Evolutionary conservation across 2,888 invertebrate species (phyloP).

Genomic region (Pristionchus exspectatus): DNA sequence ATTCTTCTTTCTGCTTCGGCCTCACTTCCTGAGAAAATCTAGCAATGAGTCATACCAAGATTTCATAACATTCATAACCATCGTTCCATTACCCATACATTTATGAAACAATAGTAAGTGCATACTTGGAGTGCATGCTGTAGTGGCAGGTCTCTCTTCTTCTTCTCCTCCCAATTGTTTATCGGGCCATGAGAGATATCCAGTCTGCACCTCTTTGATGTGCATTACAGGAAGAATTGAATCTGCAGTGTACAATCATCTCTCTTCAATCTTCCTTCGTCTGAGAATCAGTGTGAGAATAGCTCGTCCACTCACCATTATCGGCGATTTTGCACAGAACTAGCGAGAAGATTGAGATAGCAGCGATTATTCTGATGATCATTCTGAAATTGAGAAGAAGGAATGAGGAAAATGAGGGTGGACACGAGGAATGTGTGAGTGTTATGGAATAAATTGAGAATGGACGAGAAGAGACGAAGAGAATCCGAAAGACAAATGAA

Average conservation of each 20-base stretch:
- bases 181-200: slow-evolving; percentile 38
- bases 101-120: background rate
- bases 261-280: background rate
- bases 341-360: background rate
- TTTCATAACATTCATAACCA: background rate
- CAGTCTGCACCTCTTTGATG: slow-evolving; percentile 37
- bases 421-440: background rate
- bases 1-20: background rate
- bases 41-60: too few relatives aligned
- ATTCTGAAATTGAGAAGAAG: slow-evolving; percentile 23
- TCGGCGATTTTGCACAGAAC: slow-evolving; percentile 16
- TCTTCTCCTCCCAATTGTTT: slow-evolving; percentile 23
- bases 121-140: slow-evolving; percentile 50
- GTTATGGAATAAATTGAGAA: background rate
- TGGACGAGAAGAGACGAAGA: background rate
- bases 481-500: slow-evolving; percentile 10
- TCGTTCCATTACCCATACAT: background rate
- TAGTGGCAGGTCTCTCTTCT: background rate
- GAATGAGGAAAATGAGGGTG: background rate
- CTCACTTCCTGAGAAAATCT: slow-evolving; percentile 2
- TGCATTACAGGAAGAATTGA: slow-evolving; percentile 41
- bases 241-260: slow-evolving; percentile 8
- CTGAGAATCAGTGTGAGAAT: background rate
- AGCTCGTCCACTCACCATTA: slow-evolving; percentile 7
- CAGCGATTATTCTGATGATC: background rate